phyloP scores from a whole-genome alignment of 2,797 vertebrate species.

The Gymnodraco acuticeps region DNA sequence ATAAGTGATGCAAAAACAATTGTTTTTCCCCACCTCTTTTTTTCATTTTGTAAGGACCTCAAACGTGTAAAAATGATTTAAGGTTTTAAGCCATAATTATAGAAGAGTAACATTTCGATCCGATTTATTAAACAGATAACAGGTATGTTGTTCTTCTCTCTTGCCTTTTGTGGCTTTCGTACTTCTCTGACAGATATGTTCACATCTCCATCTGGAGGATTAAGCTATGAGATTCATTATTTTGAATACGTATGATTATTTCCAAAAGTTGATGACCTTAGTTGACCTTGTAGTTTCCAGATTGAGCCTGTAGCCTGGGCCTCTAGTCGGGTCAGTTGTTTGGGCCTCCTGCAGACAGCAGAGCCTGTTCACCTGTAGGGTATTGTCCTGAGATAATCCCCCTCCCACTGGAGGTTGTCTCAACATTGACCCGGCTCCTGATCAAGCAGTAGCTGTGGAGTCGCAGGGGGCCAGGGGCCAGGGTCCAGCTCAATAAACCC shows the following conservation, averaged over 20 bases:
- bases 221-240: not conserved
- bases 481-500: conserved; percentile 8
- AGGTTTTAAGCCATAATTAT: no score
- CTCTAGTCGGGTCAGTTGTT: conserved; percentile 33
- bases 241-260: not conserved
- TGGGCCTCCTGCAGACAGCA: conserved; percentile 34
- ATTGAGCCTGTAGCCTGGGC: conserved; percentile 29
- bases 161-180: no score
- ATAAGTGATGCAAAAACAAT: no score
- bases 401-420: conserved; percentile 44
- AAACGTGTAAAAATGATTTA: no score
- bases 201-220: not conserved
- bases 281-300: conserved; percentile 27
- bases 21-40: no score
- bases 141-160: no score
- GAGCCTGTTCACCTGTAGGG: conserved; percentile 48
- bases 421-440: conserved; percentile 33
- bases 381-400: conserved; percentile 35
- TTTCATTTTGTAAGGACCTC: no score
- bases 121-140: no score
- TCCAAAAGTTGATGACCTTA: not conserved
- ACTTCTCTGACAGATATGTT: not conserved
- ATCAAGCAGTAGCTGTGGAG: conserved; percentile 23
- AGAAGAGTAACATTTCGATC: no score
- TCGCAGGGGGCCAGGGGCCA: not conserved